These are phyloP conservation scores for Cepphus grylle DNA, from an alignment of 2,113 vertebrate species.

Conservation along the genomic window DNA sequence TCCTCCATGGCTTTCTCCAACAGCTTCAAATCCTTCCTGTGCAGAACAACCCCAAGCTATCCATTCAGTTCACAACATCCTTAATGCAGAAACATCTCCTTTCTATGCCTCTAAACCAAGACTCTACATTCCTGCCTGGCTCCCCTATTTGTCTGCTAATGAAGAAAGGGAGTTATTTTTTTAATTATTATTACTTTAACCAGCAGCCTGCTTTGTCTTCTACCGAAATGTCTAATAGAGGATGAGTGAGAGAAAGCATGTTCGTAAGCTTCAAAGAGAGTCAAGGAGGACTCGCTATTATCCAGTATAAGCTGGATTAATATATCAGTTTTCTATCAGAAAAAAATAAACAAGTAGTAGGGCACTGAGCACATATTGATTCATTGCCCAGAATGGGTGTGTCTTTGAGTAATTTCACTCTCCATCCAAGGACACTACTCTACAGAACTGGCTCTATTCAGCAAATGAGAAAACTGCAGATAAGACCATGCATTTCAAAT, in stretches of 20 bases:
- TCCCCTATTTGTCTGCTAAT: background rate
- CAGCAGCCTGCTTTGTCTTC: background rate
- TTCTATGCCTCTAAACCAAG: background rate
- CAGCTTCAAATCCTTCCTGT: background rate
- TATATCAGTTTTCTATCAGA: background rate
- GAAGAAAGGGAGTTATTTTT: background rate
- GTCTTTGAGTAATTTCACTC: background rate
- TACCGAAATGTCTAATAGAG: background rate
- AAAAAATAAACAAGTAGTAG: background rate
- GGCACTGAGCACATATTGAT: background rate
- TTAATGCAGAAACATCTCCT: background rate
- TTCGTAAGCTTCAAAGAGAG: background rate
- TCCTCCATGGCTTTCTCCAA: background rate
- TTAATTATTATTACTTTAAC: background rate
- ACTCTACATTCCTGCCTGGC: background rate
- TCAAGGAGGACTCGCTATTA: background rate
- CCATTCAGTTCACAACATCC: fast-evolving
- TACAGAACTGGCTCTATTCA: background rate
- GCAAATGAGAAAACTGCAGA: background rate
- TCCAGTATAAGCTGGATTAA: background rate
- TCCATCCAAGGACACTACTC: background rate
- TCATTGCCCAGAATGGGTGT: background rate
- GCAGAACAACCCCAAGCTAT: background rate
- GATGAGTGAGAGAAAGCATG: background rate
- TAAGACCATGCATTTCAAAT: background rate